These are phyloP conservation scores for Zonotrichia leucophrys DNA, from an alignment of 2,113 vertebrate genomes.

Conservation along the genomic window DNA sequence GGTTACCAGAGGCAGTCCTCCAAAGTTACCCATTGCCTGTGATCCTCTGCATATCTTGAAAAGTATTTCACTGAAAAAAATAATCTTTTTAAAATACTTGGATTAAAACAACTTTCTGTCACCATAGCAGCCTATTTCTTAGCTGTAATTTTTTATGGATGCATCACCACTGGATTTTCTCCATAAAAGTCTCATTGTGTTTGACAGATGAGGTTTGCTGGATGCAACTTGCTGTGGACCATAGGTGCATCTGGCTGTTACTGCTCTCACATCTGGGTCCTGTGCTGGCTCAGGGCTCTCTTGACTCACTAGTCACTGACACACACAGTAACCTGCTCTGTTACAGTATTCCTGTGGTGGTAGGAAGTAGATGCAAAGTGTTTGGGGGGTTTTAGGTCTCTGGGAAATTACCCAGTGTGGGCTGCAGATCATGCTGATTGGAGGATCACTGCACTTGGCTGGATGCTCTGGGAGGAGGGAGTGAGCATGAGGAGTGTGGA, in stretches of 20 bases:
- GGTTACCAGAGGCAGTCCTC: neutral
- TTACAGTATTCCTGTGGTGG: neutral
- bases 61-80: constrained; percentile 5
- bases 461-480: neutral
- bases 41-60: neutral
- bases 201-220: neutral
- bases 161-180: neutral
- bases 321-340: neutral
- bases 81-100: neutral
- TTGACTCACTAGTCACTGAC: neutral
- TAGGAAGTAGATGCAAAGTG: neutral
- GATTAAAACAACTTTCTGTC: constrained; percentile 12
- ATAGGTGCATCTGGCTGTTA: neutral
- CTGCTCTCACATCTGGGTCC: rapidly evolving
- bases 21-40: neutral
- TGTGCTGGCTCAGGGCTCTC: neutral
- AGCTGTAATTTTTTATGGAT: constrained; percentile 32
- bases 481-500: neutral
- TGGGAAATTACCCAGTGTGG: neutral
- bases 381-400: neutral
- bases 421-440: neutral
- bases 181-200: neutral
- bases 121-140: neutral
- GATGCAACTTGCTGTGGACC: neutral
- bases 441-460: neutral